A percentile compares a stretch with the other conserved stretches of the same genome.
Evolutionary conservation across 2,797 vertebrate species (phyloP).

Genomic region (Amniataba percoides): DNA sequence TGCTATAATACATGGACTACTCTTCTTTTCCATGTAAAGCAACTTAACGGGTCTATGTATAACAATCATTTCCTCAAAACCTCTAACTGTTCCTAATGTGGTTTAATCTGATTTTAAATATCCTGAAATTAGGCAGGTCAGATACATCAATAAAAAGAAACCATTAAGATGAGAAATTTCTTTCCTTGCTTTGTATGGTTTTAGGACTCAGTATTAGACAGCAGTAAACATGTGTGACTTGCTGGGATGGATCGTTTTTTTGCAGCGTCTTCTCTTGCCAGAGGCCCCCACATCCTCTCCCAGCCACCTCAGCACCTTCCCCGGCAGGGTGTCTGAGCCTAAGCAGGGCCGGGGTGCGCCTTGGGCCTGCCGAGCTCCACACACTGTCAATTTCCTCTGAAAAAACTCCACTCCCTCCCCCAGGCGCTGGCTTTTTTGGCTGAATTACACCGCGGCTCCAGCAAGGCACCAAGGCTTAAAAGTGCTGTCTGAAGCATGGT

Average conservation of each 20-base stretch:
- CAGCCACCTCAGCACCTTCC: conserved; percentile 84
- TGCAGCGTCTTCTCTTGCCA: conserved; percentile 63
- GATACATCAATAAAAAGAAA: background rate
- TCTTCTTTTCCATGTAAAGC: conserved; percentile 9
- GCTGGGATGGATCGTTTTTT: conserved; percentile 40
- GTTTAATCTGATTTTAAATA: conserved; percentile 36
- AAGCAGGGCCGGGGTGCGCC: conserved; percentile 70
- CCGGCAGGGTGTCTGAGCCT: conserved; percentile 75
- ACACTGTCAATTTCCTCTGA: conserved; percentile 76
- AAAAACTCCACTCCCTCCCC: conserved; percentile 68
- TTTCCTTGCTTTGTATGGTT: background rate
- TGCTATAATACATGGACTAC: background rate
- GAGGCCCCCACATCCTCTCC: conserved; percentile 74
- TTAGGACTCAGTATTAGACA: conserved; percentile 24
- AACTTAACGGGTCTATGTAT: background rate
- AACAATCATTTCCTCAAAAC: background rate
- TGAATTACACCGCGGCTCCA: conserved; percentile 68
- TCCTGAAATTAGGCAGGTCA: background rate
- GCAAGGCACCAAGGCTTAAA: conserved; percentile 74
- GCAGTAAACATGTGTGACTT: conserved; percentile 38
- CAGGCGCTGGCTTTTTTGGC: conserved; percentile 65
- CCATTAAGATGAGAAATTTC: background rate
- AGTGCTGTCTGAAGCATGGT: conserved; percentile 79
- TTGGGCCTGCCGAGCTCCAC: conserved; percentile 74
- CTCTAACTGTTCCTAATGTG: background rate